Percentiles rank a stretch among this genome's conserved stretches.
Conservation (phyloP, 2,797 vertebrate genomes). For the Miichthys miiuy region DNA sequence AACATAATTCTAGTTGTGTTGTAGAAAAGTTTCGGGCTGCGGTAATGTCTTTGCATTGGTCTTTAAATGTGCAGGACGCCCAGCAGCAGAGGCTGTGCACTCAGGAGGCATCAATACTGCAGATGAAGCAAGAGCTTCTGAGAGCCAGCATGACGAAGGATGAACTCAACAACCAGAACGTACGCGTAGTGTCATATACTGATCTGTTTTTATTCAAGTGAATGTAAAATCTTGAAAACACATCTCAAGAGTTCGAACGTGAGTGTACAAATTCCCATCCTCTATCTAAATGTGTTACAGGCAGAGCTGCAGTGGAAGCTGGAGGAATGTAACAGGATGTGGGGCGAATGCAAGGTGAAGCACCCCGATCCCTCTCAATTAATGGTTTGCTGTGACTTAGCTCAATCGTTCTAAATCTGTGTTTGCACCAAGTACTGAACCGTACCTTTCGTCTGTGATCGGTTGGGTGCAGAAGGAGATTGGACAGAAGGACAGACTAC, state of each 20-base stretch:
- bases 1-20: not conserved
- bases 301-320: constrained; percentile 95
- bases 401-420: not conserved
- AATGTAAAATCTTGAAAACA: not conserved
- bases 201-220: not conserved
- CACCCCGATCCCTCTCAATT: not conserved
- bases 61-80: constrained; percentile 87
- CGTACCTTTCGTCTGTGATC: not conserved
- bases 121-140: constrained; percentile 96
- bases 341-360: constrained; percentile 92
- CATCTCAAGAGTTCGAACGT: not conserved
- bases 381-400: not conserved
- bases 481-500: constrained; percentile 92
- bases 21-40: not conserved
- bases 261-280: not conserved
- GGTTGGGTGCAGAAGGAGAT: constrained; percentile 89
- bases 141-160: constrained; percentile 92
- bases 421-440: not conserved
- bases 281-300: constrained; percentile 73
- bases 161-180: constrained; percentile 92
- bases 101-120: constrained; percentile 94
- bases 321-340: constrained; percentile 91
- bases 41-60: constrained; percentile 15
- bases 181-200: constrained; percentile 64
- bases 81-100: constrained; percentile 93